A percentile compares a stretch with the other conserved stretches of the same genome.
phyloP scores from a whole-genome alignment of 2,113 vertebrate genomes.

The Indri indri region DNA sequence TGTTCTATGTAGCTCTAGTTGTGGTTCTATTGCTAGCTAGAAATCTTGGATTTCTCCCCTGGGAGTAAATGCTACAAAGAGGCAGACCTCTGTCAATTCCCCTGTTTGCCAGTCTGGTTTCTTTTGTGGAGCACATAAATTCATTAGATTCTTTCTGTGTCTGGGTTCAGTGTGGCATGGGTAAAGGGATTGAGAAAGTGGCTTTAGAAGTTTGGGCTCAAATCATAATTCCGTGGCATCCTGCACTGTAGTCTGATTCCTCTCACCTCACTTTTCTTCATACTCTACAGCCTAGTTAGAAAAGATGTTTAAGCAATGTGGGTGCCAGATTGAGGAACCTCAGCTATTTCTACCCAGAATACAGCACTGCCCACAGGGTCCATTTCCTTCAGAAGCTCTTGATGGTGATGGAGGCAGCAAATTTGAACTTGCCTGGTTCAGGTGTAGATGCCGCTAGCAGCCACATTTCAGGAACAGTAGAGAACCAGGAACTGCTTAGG shows the following conservation, averaged over 20 bases:
- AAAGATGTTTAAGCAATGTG: constrained; percentile 1
- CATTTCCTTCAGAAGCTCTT: neutral
- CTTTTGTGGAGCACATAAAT: neutral
- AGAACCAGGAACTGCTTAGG: neutral
- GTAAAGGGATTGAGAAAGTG: neutral
- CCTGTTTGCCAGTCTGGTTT: neutral
- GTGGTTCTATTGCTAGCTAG: neutral
- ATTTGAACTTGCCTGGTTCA: neutral
- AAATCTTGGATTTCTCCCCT: neutral
- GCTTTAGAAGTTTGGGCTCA: constrained; percentile 17
- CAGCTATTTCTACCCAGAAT: neutral
- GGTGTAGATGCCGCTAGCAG: neutral
- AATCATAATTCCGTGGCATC: neutral
- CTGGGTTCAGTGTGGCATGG: neutral
- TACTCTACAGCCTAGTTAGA: neutral
- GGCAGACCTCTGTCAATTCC: neutral
- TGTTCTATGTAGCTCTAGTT: neutral
- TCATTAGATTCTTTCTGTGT: neutral
- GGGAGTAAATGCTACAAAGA: constrained; percentile 34
- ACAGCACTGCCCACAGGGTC: neutral
- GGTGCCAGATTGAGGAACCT: neutral
- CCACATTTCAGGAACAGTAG: neutral
- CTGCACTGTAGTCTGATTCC: neutral
- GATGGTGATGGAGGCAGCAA: neutral
- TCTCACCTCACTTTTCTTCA: neutral